Evolutionary conservation across 1,140 invertebrate genomes (phyloP).

Genomic region (Lepidotrigona ventralis): DNA sequence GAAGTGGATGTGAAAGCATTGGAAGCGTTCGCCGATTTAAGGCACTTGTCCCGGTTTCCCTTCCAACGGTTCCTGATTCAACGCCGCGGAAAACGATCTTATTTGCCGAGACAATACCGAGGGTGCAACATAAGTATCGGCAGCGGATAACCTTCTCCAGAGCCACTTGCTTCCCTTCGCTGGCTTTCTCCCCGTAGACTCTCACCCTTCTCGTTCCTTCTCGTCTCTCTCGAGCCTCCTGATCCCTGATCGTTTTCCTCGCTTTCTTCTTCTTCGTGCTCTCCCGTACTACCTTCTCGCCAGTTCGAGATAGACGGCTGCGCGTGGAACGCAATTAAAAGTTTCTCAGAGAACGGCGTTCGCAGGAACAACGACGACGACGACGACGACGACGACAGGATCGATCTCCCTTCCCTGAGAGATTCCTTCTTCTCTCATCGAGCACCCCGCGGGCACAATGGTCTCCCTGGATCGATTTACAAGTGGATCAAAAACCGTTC

Average conservation of each 20-base stretch:
- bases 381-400: slow-evolving; percentile 45
- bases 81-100: slow-evolving; percentile 9
- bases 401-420: slow-evolving; percentile 25
- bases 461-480: slow-evolving; percentile 26
- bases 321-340: slow-evolving; percentile 73
- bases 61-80: neutral
- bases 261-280: neutral
- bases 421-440: slow-evolving; percentile 21
- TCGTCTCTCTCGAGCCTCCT: neutral
- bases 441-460: neutral
- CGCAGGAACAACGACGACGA: neutral
- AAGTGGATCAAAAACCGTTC: slow-evolving; percentile 24
- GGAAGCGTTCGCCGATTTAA: neutral
- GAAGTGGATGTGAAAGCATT: neutral
- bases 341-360: slow-evolving; percentile 64
- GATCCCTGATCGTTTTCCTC: neutral
- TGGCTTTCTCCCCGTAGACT: neutral
- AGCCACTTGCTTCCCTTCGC: slow-evolving; percentile 2
- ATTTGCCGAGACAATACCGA: slow-evolving; percentile 28
- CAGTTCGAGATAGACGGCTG: slow-evolving; percentile 48
- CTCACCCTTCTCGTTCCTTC: neutral
- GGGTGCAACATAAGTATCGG: slow-evolving; percentile 10
- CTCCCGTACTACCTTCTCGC: neutral
- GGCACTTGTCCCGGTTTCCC: neutral
- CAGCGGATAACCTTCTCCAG: neutral